Percentiles rank a stretch among this genome's conserved stretches.
phyloP scores from a whole-genome alignment of 1,140 invertebrate genomes.

The Aphidius gifuensis region DNA sequence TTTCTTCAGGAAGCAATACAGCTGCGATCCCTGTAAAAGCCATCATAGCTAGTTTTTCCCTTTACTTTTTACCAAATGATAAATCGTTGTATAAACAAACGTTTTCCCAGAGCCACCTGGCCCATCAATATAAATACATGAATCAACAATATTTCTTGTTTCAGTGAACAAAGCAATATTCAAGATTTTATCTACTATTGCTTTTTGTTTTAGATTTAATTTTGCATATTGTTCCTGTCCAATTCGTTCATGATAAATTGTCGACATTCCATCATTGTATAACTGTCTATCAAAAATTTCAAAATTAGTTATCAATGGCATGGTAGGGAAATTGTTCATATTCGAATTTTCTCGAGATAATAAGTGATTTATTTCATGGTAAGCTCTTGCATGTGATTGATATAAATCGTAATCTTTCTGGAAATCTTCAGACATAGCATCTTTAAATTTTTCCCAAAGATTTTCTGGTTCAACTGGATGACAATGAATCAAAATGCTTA shows the following conservation, averaged over 20 bases:
- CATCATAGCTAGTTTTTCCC: slow-evolving; percentile 24
- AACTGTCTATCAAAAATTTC: not conserved
- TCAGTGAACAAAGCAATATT: slow-evolving; percentile 1
- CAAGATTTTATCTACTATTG: slow-evolving; percentile 13
- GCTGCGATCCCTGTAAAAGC: slow-evolving; percentile 32
- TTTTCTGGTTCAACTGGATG: slow-evolving; percentile 18
- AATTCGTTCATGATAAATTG: slow-evolving; percentile 3
- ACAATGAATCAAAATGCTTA: slow-evolving; percentile 22
- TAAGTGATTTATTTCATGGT: slow-evolving; percentile 16
- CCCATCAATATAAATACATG: slow-evolving; percentile 21
- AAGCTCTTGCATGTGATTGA: slow-evolving; percentile 15
- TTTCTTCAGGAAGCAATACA: slow-evolving; percentile 28
- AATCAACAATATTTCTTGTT: not conserved
- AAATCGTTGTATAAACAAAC: slow-evolving; percentile 18
- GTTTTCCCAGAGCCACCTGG: not conserved
- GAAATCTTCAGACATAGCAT: slow-evolving; percentile 20
- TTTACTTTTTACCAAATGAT: slow-evolving; percentile 19
- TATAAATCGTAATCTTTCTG: not conserved
- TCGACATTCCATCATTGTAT: slow-evolving; percentile 7
- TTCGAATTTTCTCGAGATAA: slow-evolving; percentile 10
- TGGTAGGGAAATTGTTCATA: slow-evolving; percentile 3
- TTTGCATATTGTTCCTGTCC: slow-evolving; percentile 15
- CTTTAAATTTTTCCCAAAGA: slow-evolving; percentile 23
- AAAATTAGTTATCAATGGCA: not conserved
- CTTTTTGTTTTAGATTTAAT: slow-evolving; percentile 17